phyloP scores from a whole-genome alignment of 2,113 vertebrate genomes.

The Xenus cinereus region DNA sequence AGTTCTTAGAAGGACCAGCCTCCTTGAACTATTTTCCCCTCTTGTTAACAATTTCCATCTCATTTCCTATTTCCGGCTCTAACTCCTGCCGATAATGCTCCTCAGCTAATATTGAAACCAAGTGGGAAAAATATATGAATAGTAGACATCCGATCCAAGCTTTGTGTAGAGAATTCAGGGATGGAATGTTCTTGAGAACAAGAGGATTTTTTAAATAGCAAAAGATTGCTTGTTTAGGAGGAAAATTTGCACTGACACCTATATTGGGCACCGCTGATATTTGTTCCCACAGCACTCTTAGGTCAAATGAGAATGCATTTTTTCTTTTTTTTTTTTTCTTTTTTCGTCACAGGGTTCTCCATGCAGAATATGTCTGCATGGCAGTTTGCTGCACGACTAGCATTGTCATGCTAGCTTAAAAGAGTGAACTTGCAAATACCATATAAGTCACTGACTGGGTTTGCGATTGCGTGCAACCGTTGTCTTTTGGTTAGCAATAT shows the following conservation, averaged over 20 bases:
- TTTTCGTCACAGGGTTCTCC: background rate
- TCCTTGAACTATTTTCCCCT: slow-evolving; percentile 37
- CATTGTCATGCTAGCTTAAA: background rate
- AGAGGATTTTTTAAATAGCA: slow-evolving; percentile 23
- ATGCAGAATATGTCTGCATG: background rate
- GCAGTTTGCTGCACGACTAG: background rate
- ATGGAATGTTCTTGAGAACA: slow-evolving; percentile 62
- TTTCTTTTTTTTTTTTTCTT: background rate
- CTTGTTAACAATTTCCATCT: slow-evolving; percentile 65
- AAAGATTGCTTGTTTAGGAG: slow-evolving; percentile 36
- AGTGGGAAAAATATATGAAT: slow-evolving; percentile 61
- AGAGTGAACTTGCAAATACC: background rate
- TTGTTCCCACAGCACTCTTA: background rate
- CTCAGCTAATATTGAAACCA: slow-evolving; percentile 59
- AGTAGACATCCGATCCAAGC: slow-evolving; percentile 67
- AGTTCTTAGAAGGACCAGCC: slow-evolving; percentile 53
- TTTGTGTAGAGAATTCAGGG: slow-evolving; percentile 43
- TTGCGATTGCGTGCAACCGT: rapidly evolving
- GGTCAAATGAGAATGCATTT: background rate
- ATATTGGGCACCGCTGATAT: background rate
- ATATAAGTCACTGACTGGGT: rapidly evolving
- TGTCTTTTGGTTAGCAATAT: background rate
- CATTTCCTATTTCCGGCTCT: slow-evolving; percentile 61
- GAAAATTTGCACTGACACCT: slow-evolving; percentile 38
- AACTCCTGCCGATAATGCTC: slow-evolving; percentile 50